Conservation (phyloP, 2,113 vertebrate genomes). For the Mesoclemmys tuberculata region DNA sequence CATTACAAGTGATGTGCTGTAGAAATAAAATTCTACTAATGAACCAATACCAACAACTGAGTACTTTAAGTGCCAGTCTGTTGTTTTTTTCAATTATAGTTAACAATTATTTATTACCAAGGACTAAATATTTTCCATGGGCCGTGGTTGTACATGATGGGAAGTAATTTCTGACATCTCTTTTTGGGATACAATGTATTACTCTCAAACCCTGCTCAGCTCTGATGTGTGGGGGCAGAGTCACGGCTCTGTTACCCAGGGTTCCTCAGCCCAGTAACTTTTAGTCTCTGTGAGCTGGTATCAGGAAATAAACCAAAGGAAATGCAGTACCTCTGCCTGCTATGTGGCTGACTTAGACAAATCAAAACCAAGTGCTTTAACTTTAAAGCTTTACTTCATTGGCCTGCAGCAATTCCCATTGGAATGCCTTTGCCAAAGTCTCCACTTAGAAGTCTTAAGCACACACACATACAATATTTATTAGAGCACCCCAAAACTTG, state of each 20-base stretch:
- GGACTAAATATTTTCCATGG: neutral
- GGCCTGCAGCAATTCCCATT: too few relatives aligned
- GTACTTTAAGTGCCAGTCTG: neutral
- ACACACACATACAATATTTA: too few relatives aligned
- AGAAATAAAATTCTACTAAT: constrained; percentile 29
- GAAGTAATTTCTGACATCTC: neutral
- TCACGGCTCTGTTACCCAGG: neutral
- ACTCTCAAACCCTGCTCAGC: neutral
- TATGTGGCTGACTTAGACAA: too few relatives aligned
- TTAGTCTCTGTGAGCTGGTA: too few relatives aligned
- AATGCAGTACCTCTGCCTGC: too few relatives aligned
- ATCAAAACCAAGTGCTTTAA: too few relatives aligned
- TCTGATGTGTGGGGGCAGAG: neutral
- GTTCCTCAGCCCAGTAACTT: too few relatives aligned
- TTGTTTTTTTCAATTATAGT: neutral
- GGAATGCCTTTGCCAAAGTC: too few relatives aligned
- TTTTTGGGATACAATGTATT: neutral
- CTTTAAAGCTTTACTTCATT: too few relatives aligned
- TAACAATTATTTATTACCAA: neutral
- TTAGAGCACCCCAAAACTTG: too few relatives aligned
- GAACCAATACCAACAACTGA: constrained; percentile 40
- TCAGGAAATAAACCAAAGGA: too few relatives aligned
- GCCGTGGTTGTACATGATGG: rapidly evolving
- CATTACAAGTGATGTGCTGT: constrained; percentile 40
- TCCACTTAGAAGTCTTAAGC: too few relatives aligned